phyloP scores from a whole-genome alignment of 2,888 invertebrate species.

The Oligia latruncula region DNA sequence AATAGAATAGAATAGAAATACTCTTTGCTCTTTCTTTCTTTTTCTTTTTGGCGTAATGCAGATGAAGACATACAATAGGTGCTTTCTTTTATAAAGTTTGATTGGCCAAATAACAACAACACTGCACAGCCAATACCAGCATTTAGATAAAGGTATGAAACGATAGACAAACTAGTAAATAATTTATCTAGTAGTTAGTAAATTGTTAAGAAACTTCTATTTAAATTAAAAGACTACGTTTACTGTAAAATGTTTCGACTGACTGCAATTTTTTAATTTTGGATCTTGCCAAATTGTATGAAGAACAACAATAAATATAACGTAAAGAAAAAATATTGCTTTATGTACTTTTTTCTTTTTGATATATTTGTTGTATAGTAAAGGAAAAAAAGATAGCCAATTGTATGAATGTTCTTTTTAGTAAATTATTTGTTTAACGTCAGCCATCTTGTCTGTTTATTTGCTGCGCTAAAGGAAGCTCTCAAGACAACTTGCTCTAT shows the following conservation, averaged over 20 bases:
- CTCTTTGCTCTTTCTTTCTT: too few species aligned
- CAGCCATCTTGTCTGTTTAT: constrained; percentile 72
- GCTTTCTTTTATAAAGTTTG: neutral
- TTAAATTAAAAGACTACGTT: constrained; percentile 74
- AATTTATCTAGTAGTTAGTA: constrained; percentile 65
- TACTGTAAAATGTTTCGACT: constrained; percentile 75
- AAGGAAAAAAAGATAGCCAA: constrained; percentile 60
- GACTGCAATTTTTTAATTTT: constrained; percentile 73
- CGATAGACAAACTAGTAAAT: constrained; percentile 57
- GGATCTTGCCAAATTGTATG: constrained; percentile 83
- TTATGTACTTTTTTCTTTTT: constrained; percentile 62
- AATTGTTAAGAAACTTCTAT: constrained; percentile 62
- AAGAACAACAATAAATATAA: constrained; percentile 59
- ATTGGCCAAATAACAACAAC: constrained; percentile 22
- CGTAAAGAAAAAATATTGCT: constrained; percentile 27
- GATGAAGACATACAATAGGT: neutral
- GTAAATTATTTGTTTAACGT: constrained; percentile 66
- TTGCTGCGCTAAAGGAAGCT: constrained; percentile 89
- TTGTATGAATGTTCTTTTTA: constrained; percentile 63
- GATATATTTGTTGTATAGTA: constrained; percentile 62
- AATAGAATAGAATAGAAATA: too few species aligned
- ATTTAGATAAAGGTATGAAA: constrained; percentile 52
- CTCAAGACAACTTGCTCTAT: constrained; percentile 91
- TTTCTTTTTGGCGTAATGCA: too few species aligned
- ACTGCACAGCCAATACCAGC: constrained; percentile 45